Evolutionary conservation across 2,797 vertebrate species (phyloP).

Genomic region (Sebastes aleutianus): DNA sequence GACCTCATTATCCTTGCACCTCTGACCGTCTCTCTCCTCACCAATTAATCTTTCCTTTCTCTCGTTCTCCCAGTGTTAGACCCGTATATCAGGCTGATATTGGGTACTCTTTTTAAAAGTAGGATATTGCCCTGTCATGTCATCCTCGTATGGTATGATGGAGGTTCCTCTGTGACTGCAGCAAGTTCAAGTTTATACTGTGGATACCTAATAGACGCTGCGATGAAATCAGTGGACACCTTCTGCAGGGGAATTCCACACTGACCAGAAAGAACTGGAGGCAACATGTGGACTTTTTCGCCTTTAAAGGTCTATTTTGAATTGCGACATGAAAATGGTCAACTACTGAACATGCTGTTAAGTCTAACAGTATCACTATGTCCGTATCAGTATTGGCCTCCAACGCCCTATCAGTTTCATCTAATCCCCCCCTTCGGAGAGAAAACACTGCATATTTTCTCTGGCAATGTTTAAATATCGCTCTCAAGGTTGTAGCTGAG

Average conservation of each 20-base stretch:
- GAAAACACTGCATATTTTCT: constrained; percentile 26
- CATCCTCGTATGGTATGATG: constrained; percentile 1
- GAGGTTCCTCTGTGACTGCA: not conserved
- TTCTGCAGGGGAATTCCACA: not conserved
- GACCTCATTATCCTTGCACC: constrained; percentile 78
- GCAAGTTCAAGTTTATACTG: not conserved
- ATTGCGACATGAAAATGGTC: not conserved
- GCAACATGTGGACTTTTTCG: not conserved
- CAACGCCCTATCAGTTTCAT: constrained; percentile 5
- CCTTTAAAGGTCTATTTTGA: not conserved
- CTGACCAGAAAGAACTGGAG: not conserved
- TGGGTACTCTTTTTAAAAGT: constrained; percentile 13
- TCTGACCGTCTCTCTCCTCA: constrained; percentile 57
- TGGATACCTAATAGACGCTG: not conserved
- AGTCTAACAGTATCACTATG: not conserved
- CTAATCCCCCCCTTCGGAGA: not conserved
- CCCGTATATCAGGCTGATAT: constrained; percentile 24
- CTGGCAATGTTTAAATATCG: constrained; percentile 19
- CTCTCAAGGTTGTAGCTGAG: constrained; percentile 31
- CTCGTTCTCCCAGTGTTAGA: constrained; percentile 19
- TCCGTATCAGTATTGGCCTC: not conserved
- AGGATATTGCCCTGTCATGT: constrained; percentile 23
- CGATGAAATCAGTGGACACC: not conserved
- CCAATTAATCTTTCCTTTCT: constrained; percentile 74
- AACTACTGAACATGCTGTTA: not conserved